Conservation (phyloP, 2,797 vertebrate species). For the Hydrocynus forskahlii region DNA sequence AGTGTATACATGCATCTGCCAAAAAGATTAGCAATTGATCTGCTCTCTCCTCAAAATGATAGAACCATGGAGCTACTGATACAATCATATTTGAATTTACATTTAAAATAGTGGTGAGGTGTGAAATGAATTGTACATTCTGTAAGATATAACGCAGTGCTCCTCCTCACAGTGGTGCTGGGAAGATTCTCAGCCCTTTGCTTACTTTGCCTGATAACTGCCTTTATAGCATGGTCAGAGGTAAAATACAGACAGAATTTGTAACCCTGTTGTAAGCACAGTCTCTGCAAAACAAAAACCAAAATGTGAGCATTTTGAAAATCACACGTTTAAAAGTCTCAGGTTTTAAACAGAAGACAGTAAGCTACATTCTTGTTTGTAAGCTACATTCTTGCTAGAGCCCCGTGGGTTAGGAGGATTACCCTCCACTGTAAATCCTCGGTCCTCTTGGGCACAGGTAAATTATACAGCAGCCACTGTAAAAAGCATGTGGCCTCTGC, state of each 20-base stretch:
- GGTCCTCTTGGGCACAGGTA: background rate
- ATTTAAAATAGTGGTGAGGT: background rate
- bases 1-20: background rate
- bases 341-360: background rate
- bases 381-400: background rate
- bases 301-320: background rate
- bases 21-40: background rate
- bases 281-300: background rate
- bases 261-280: background rate
- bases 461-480: slow-evolving; percentile 3
- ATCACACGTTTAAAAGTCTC: background rate
- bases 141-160: background rate
- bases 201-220: background rate
- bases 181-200: background rate
- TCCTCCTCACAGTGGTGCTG: background rate
- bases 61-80: background rate
- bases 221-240: slow-evolving; percentile 6
- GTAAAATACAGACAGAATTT: slow-evolving; percentile 18
- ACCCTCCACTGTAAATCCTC: background rate
- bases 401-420: slow-evolving; percentile 17
- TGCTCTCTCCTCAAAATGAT: background rate
- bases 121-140: background rate
- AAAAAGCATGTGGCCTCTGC: slow-evolving; percentile 6
- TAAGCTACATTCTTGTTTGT: slow-evolving; percentile 18
- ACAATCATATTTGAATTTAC: background rate